phyloP scores from a whole-genome alignment of 2,797 vertebrate species.

The Onychomys leucogaster region DNA sequence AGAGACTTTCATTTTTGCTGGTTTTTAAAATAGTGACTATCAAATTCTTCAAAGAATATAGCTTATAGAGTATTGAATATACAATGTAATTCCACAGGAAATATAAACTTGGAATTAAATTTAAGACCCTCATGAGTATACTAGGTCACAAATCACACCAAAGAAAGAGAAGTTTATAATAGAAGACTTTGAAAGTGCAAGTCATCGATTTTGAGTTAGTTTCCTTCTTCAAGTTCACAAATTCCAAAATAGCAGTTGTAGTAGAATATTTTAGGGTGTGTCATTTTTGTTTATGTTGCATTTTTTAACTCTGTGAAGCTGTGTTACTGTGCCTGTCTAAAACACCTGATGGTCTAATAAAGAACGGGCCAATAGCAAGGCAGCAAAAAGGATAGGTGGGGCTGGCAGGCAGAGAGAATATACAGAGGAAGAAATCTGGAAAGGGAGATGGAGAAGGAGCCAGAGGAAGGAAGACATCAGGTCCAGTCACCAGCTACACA shows the following conservation, averaged over 20 bases:
- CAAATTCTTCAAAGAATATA: conserved; percentile 28
- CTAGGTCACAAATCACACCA: conserved; percentile 3
- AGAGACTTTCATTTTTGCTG: not conserved
- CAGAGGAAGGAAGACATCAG: too few relatives aligned
- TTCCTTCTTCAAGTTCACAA: conserved; percentile 58
- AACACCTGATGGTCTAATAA: too few relatives aligned
- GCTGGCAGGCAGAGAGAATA: too few relatives aligned
- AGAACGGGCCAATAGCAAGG: too few relatives aligned
- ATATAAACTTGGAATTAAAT: conserved; percentile 32
- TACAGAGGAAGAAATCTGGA: too few relatives aligned
- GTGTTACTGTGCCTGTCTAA: too few relatives aligned
- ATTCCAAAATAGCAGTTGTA: not conserved
- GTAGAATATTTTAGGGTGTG: too few relatives aligned
- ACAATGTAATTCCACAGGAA: not conserved
- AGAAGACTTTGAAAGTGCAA: conserved; percentile 25
- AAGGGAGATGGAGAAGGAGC: too few relatives aligned
- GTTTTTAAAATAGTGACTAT: not conserved
- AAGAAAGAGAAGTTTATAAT: conserved; percentile 52
- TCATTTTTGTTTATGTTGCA: too few relatives aligned
- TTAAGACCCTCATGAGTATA: conserved; percentile 18
- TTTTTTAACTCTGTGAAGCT: too few relatives aligned
- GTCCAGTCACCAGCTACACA: too few relatives aligned
- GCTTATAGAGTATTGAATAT: conserved; percentile 19
- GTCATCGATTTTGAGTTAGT: not conserved
- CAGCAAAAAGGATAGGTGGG: too few relatives aligned